Evolutionary conservation across 2,113 vertebrate genomes (phyloP), one percentile per base, ranked within the genome.

Genomic region (Pseudonaja textilis): DNA sequence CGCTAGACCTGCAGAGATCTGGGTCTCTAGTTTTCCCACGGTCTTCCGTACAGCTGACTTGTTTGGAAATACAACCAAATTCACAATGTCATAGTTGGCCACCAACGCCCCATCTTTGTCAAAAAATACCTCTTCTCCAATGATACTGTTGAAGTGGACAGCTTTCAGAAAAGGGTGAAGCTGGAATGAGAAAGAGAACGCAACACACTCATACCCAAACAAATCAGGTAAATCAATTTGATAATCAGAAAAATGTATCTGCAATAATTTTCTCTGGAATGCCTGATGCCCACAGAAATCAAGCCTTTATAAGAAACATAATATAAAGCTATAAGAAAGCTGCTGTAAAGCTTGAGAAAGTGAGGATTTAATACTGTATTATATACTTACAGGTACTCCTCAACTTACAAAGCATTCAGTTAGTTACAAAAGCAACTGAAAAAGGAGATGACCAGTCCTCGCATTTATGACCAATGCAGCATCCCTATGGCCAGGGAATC

Each of bases 11-110:
- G 91, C 39, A 22, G 91, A 57, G 4, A 45, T 11, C 16, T 2
- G 29, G 3, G 29, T 87, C 91, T 91, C 45, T 4, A 92, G 91
- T n/a, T 25, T 64, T 47, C 91, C 91, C 20, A 92, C 91, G 25
- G 87, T 87, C 29, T 87, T 34, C 50, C 91, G 87, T 64, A 23
- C 10, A 18, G 91, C 85, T 4, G 91, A 61, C 8, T 92, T n/a
- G 42, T 92, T 92, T 47, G 91, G 85, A 87, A 87, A 92, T 8
- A 50, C 52, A 47, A 87, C 29, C 91, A 92, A 34, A 22, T 92
- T 92, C 85, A 92, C 91, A 88, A 92, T 50, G 23, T 42, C 85
- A 87, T 54, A 92, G 29, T 54, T 12, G 16, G 91, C 45, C 22
- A 52, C 29, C 42, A 92, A 20, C 18, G 42, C 85, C 45, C 91